Percentiles rank a stretch among this genome's conserved stretches.
Conservation (phyloP, 1,140 invertebrate species). For the Nasonia vitripennis region DNA sequence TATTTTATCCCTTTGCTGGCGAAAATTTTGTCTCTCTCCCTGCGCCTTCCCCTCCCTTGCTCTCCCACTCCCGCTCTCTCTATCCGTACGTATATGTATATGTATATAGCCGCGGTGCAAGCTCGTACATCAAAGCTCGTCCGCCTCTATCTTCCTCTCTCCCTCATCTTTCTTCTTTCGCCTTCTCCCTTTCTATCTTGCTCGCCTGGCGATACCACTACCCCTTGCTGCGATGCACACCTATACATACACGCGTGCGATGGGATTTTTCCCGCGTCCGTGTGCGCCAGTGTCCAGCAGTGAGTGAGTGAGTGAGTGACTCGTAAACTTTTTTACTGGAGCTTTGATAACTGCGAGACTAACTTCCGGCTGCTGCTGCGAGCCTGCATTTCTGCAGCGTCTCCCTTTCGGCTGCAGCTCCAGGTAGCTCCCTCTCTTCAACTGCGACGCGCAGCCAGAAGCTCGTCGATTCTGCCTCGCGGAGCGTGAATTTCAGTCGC, state of each 20-base stretch:
- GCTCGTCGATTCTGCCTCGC: slow-evolving; percentile 30
- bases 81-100: not conserved
- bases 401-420: slow-evolving; percentile 10
- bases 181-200: slow-evolving; percentile 45
- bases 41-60: slow-evolving; percentile 2
- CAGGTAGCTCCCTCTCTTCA: slow-evolving; percentile 25
- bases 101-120: slow-evolving; percentile 57
- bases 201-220: slow-evolving; percentile 5
- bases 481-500: slow-evolving; percentile 42
- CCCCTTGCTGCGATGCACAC: slow-evolving; percentile 6
- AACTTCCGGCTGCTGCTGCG: slow-evolving; percentile 49
- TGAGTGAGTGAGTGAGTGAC: slow-evolving; percentile 54
- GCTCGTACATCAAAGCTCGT: slow-evolving; percentile 72
- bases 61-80: not conserved
- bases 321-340: slow-evolving; percentile 70
- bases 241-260: not conserved
- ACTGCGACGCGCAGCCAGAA: slow-evolving; percentile 11
- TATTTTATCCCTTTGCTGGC: slow-evolving; percentile 72
- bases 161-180: slow-evolving; percentile 51
- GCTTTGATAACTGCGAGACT: slow-evolving; percentile 68
- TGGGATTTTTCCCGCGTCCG: slow-evolving; percentile 52
- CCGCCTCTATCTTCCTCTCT: slow-evolving; percentile 52
- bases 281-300: slow-evolving; percentile 27
- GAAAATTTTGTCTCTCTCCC: slow-evolving; percentile 69
- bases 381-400: slow-evolving; percentile 19